Percentiles rank a stretch among this genome's conserved stretches.
Conservation (phyloP, 2,888 invertebrate genomes). For the Rhorus exstirpatorius region DNA sequence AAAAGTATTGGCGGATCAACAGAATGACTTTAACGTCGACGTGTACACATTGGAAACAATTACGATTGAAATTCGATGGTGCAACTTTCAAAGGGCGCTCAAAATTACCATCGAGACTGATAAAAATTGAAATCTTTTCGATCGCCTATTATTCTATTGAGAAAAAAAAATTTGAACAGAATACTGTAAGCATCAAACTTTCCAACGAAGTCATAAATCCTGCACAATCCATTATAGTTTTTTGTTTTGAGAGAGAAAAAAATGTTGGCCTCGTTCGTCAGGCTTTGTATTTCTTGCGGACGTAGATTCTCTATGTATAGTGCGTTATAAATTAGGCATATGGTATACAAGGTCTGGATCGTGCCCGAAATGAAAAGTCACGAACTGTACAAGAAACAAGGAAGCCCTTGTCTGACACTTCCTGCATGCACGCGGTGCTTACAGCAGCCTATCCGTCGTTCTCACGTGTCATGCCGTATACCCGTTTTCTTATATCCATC, state of each 20-base stretch:
- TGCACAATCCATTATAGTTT: background rate
- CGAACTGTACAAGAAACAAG: conserved; percentile 79
- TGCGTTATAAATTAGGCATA: conserved; percentile 37
- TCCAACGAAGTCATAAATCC: conserved; percentile 1
- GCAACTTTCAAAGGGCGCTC: too few relatives aligned
- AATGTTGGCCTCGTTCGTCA: conserved; percentile 12
- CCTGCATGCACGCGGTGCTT: conserved; percentile 50
- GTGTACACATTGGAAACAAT: too few relatives aligned
- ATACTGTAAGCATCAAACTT: conserved; percentile 9
- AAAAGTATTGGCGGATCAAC: too few relatives aligned
- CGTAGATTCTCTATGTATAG: background rate
- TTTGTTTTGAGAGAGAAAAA: conserved; percentile 7
- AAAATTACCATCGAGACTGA: too few relatives aligned
- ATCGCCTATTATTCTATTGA: too few relatives aligned
- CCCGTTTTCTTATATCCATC: conserved; percentile 39
- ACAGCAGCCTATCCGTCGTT: conserved; percentile 54
- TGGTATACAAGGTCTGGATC: conserved; percentile 27
- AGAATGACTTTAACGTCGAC: too few relatives aligned
- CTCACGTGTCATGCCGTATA: conserved; percentile 55
- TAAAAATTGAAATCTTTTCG: too few relatives aligned
- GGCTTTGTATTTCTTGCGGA: conserved; percentile 14
- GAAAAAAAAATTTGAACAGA: conserved; percentile 2
- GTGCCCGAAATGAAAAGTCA: conserved; percentile 77
- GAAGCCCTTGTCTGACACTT: conserved; percentile 75
- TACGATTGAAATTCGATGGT: too few relatives aligned